Percentiles rank a stretch among this genome's conserved stretches.
phyloP scores from a whole-genome alignment of 1,140 invertebrate genomes.

The Pseudomyrmex cubaensis region DNA sequence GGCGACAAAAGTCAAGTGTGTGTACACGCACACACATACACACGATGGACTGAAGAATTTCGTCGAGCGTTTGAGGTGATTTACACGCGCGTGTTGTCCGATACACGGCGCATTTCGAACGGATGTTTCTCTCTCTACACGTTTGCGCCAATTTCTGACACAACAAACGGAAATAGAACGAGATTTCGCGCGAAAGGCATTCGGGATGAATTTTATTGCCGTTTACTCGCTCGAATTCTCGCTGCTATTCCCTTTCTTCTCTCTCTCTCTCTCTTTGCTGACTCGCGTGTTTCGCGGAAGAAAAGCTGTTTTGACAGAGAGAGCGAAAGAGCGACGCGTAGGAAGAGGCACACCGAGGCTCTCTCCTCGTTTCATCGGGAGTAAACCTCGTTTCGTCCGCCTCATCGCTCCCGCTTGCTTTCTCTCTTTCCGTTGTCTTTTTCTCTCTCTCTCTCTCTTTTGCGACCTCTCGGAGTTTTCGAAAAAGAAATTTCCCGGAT shows the following conservation, averaged over 20 bases:
- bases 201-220: constrained; percentile 45
- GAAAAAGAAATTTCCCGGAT: background rate
- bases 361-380: background rate
- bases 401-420: constrained; percentile 15
- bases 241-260: background rate
- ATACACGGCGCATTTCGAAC: constrained; percentile 20
- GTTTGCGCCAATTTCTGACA: constrained; percentile 25
- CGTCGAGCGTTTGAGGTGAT: no score
- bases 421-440: background rate
- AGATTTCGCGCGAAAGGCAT: constrained; percentile 27
- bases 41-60: no score
- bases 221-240: constrained; percentile 36
- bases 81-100: no score
- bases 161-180: constrained; percentile 32
- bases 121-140: constrained; percentile 4
- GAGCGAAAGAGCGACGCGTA: background rate
- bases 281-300: constrained; percentile 32
- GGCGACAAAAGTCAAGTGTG: no score
- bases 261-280: background rate
- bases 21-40: no score
- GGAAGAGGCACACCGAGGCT: background rate
- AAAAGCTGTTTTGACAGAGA: constrained; percentile 20
- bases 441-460: constrained; percentile 1
- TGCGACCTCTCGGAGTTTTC: background rate
- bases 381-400: constrained; percentile 48